Base-by-base conservation (phyloP, 2,113 vertebrate genomes). In the Oryzias curvinotus region DNA sequence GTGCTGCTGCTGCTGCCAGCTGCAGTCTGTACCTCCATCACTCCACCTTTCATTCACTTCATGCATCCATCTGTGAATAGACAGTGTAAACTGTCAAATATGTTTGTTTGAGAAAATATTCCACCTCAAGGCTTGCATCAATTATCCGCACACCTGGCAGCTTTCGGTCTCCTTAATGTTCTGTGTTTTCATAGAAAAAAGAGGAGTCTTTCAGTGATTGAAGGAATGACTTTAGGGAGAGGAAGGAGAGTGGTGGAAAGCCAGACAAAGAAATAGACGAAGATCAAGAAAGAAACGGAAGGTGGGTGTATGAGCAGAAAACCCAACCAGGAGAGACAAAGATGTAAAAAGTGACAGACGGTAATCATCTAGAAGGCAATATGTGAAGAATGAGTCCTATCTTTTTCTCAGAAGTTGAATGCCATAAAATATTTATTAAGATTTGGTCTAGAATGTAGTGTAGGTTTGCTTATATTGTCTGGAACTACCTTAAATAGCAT, bases 91-190 rank as follows among this genome's bases (percentile, higher is more conserved):
- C 41, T 54, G 28, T 58, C 63, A 52, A 78, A 72, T 66, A 44
- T 61, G 81, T 49, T 57, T 76, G 53, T 81, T 80, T 83, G 68
- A 62, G 63, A 60, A 63, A 73, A 73, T 65, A 73, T 80, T 55
- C 48, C 65, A 68, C 48, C 65, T 41, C 14, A 28, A 57, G 76
- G 52, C 61, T 28, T 44, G 42, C 49, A 3, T 74, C 56, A 62
- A 60, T 62, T 80, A 55, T 59, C n/a, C 42, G 64, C 18, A 72
- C 59, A 57, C 60, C 65, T 66, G 75, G 64, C 78, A 77, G 65
- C 58, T 78, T 62, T 70, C 74, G 25, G 57, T 59, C 65, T 71
- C 61, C 70, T 75, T 61, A 56, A 73, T 57, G 62, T 54, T 73
- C 72, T 30, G 57, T 1, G 5, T 62, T 75, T 81, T 83, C 54